phyloP scores from a whole-genome alignment of 2,797 vertebrate genomes.

The Alauda arvensis region DNA sequence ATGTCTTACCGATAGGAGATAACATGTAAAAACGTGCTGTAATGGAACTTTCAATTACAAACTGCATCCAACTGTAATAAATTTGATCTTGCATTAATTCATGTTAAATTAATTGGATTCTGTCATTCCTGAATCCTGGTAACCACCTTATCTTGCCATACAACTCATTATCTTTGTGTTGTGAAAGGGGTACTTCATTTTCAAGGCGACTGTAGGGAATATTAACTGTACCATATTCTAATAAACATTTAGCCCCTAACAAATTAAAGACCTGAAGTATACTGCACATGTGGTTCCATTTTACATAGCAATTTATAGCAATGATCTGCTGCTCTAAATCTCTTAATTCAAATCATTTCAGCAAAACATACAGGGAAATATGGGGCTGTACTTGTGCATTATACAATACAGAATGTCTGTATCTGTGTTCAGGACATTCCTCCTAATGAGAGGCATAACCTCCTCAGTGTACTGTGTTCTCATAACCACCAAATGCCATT shows the following conservation, averaged over 20 bases:
- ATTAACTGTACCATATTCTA: not conserved
- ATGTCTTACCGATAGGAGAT: conserved; percentile 23
- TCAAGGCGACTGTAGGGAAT: not conserved
- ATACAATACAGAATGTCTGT: not conserved
- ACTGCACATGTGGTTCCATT: conserved; percentile 6
- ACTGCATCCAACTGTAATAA: conserved; percentile 16
- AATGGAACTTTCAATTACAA: conserved; percentile 31
- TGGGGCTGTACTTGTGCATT: not conserved
- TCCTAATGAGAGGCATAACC: not conserved
- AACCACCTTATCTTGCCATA: conserved; percentile 1
- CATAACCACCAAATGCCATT: not conserved
- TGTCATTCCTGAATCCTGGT: conserved; percentile 24
- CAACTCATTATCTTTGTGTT: not conserved
- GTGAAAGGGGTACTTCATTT: not conserved
- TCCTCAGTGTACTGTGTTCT: not conserved
- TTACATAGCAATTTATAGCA: not conserved
- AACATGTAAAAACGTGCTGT: conserved; percentile 43
- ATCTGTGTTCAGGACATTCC: not conserved
- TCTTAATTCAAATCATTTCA: conserved; percentile 5
- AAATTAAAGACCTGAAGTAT: not conserved
- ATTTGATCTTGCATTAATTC: conserved; percentile 28
- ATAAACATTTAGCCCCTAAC: not conserved
- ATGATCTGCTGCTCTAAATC: not conserved
- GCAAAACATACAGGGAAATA: not conserved
- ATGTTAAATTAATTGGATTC: conserved; percentile 32